phyloP scores from a whole-genome alignment of 2,113 vertebrate species.

The Axis porcinus region DNA sequence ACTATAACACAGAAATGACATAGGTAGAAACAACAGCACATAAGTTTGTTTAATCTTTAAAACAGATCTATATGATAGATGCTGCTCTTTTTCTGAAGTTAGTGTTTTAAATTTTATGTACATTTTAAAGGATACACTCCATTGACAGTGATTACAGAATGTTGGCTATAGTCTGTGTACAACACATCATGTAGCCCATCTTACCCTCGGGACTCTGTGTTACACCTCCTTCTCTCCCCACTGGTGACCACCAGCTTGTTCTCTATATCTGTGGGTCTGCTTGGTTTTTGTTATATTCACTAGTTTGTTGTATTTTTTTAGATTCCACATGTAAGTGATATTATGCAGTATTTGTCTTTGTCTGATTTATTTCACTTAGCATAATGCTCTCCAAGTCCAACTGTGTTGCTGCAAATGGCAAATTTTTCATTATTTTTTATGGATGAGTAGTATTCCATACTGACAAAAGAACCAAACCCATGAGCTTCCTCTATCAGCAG shows the following conservation, averaged over 20 bases:
- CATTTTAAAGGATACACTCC: not conserved
- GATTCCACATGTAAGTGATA: not conserved
- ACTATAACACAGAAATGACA: not conserved
- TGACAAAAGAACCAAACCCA: constrained; percentile 70
- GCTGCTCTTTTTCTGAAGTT: not conserved
- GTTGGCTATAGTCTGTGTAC: not conserved
- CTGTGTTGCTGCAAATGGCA: not conserved
- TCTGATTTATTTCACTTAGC: not conserved
- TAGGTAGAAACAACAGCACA: not conserved
- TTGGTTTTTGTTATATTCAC: not conserved
- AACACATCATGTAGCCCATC: not conserved
- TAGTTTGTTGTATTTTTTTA: not conserved
- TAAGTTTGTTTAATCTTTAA: not conserved
- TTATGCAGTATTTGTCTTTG: not conserved
- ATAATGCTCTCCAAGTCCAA: not conserved
- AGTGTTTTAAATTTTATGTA: not conserved
- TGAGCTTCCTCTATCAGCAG: constrained; percentile 78
- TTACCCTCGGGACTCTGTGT: not conserved
- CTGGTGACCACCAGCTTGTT: not conserved
- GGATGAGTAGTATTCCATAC: not conserved
- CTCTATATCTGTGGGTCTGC: not conserved
- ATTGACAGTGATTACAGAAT: not conserved
- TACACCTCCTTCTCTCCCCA: fast-evolving
- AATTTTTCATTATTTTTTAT: too few species aligned
- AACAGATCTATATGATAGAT: not conserved